These are phyloP conservation scores for Goniozus legneri DNA, from an alignment of 1,140 invertebrate species.

Conservation along the genomic window DNA sequence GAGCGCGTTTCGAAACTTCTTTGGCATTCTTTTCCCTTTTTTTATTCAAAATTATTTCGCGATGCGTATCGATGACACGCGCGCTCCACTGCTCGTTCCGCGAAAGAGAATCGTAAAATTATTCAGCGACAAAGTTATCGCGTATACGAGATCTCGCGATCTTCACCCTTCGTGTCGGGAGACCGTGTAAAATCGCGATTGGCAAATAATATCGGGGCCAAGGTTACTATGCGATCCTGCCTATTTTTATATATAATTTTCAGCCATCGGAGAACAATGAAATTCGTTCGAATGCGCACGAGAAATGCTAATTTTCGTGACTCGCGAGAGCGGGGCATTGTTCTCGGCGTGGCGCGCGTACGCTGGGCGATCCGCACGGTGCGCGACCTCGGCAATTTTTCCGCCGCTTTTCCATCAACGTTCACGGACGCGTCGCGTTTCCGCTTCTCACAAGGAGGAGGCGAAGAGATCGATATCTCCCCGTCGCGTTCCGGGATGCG, in stretches of 20 bases:
- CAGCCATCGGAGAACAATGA: constrained; percentile 42
- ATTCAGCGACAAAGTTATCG: constrained; percentile 26
- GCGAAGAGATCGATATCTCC: constrained; percentile 21
- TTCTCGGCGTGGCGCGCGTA: constrained; percentile 12
- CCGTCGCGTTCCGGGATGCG: constrained; percentile 1
- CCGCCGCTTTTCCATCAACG: constrained; percentile 14
- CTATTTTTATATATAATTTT: no score
- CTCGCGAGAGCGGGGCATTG: constrained; percentile 22
- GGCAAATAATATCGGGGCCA: constrained; percentile 42
- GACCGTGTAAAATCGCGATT: constrained; percentile 23
- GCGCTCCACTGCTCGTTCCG: constrained; percentile 14
- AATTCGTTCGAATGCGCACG: constrained; percentile 30
- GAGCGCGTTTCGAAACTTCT: no score
- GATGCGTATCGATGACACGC: no score
- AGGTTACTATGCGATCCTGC: constrained; percentile 38
- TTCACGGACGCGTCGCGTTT: constrained; percentile 33
- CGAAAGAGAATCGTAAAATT: constrained; percentile 10
- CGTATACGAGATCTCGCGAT: constrained; percentile 4
- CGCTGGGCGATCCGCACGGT: no score
- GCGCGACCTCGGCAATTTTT: constrained; percentile 12
- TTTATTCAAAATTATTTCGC: no score
- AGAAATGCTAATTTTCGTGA: constrained; percentile 8
- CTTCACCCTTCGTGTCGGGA: constrained; percentile 5
- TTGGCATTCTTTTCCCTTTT: no score
- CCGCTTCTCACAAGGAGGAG: constrained; percentile 30